These are phyloP conservation scores for Drosophila fuyamai DNA, from an alignment of 1,140 invertebrate genomes.

Conservation along the genomic window DNA sequence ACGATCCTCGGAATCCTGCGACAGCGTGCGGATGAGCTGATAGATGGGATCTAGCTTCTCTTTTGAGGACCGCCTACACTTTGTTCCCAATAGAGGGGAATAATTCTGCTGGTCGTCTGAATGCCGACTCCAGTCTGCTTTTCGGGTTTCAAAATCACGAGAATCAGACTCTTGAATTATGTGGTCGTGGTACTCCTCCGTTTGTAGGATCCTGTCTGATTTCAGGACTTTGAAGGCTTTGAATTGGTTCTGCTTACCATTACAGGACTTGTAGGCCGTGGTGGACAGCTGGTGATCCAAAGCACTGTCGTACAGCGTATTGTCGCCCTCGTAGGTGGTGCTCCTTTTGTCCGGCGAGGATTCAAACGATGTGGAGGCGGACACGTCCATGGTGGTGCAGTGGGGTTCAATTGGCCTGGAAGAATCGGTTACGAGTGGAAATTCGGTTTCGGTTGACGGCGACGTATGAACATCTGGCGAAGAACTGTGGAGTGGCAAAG, in stretches of 20 bases:
- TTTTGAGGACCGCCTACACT: too few relatives aligned
- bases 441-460: slow-evolving; percentile 63
- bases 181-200: background rate
- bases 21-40: background rate
- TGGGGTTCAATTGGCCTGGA: slow-evolving; percentile 57
- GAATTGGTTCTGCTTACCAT: slow-evolving; percentile 58
- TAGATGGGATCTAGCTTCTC: background rate
- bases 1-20: background rate
- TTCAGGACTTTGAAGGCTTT: background rate
- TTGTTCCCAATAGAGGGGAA: too few relatives aligned
- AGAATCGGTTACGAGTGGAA: slow-evolving; percentile 71
- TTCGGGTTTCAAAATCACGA: background rate
- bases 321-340: slow-evolving; percentile 51
- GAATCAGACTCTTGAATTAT: background rate
- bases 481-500: slow-evolving; percentile 51
- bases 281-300: slow-evolving; percentile 71
- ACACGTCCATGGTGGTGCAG: slow-evolving; percentile 58
- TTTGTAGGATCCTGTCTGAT: background rate
- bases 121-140: too few relatives aligned
- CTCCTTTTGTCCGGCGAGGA: slow-evolving; percentile 52
- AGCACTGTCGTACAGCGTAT: slow-evolving; percentile 72
- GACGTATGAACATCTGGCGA: slow-evolving; percentile 49
- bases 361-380: slow-evolving; percentile 59
- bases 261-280: slow-evolving; percentile 70
- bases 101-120: too few relatives aligned